Conservation (phyloP, 2,888 invertebrate genomes). For the Lypha dubia region DNA sequence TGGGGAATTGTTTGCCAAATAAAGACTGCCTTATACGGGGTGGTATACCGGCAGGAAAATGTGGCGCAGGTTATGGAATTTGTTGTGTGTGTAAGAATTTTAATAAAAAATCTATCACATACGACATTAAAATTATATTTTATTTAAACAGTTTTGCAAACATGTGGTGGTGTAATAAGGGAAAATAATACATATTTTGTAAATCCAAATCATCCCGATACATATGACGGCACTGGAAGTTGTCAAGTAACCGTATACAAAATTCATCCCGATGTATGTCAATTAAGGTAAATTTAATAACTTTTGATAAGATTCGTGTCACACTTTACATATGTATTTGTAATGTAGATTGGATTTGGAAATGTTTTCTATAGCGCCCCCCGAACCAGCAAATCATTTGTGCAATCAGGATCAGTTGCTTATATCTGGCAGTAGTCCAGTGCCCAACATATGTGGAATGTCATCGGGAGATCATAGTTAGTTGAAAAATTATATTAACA, state of each 20-base stretch:
- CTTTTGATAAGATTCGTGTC: neutral
- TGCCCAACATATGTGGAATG: constrained; percentile 91
- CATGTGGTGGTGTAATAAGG: constrained; percentile 90
- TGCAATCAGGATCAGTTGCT: constrained; percentile 94
- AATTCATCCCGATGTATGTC: constrained; percentile 90
- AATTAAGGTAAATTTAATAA: constrained; percentile 86
- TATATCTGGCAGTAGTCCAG: constrained; percentile 91
- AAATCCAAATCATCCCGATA: constrained; percentile 90
- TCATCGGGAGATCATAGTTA: constrained; percentile 93
- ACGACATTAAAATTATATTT: neutral
- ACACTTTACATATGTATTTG: neutral
- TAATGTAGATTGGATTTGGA: constrained; percentile 89
- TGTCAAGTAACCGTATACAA: constrained; percentile 93
- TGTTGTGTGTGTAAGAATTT: constrained; percentile 82
- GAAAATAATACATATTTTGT: constrained; percentile 95
- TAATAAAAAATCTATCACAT: neutral
- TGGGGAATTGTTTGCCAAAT: constrained; percentile 90
- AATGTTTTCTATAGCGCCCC: constrained; percentile 90
- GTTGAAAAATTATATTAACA: constrained; percentile 18
- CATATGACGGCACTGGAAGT: constrained; percentile 90
- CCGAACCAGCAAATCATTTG: constrained; percentile 89
- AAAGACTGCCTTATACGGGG: constrained; percentile 89
- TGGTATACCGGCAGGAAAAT: constrained; percentile 90
- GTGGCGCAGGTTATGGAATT: constrained; percentile 86
- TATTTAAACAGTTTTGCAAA: constrained; percentile 87